Base-by-base conservation (phyloP, 2,888 invertebrate species). In the Nemoura dubitans region DNA sequence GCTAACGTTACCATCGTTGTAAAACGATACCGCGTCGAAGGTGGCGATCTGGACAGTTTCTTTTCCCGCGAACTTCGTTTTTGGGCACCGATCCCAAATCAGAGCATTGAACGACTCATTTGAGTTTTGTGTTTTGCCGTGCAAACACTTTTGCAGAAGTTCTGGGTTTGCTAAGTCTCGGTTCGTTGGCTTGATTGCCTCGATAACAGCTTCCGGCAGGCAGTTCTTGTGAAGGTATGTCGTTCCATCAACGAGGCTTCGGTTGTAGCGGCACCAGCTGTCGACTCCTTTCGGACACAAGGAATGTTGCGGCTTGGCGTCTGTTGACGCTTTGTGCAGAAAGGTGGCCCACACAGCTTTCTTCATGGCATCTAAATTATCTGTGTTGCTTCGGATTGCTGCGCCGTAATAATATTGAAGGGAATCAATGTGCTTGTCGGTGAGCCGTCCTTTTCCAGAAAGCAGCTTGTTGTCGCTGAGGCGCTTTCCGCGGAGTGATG, bases 281-380 rank as follows among this genome's bases (percentile, higher is more conserved):
- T 89, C 88, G 36, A 59, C 77, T 82, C 88, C 89, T 42, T 76
- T 78, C n/a, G 89, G 89, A 88, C 89, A 90, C 36, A 88, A 59
- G 10, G 88, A 84, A 84, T 90, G 89, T 27, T 88, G 87, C 25
- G 89, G 89, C 14, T 89, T 86, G 82, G 88, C 88, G 42, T 89
- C 88, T 0, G 89, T 88, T 10, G 89, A 89, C 82, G 59, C 78
- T 83, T 88, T 88, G 84, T 90, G 90, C 29, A 87, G 88, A 85
- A 88, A 90, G 10, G 88, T 88, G 5, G 89, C 89, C 89, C 89
- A 90, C 77, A 90, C 87, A 6, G 87, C 89, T 85, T 88, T 88
- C 83, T 89, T 89, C 89, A 89, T 89, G 10, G 88, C 85, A 83
- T 89, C 88, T 7, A 88, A 77, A 25, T 88, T 87, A 85, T 89